A percentile compares a stretch with the other conserved stretches of the same genome.
These are phyloP conservation scores for Furnarius figulus DNA, from an alignment of 2,113 vertebrate genomes.

Conservation along the genomic window DNA sequence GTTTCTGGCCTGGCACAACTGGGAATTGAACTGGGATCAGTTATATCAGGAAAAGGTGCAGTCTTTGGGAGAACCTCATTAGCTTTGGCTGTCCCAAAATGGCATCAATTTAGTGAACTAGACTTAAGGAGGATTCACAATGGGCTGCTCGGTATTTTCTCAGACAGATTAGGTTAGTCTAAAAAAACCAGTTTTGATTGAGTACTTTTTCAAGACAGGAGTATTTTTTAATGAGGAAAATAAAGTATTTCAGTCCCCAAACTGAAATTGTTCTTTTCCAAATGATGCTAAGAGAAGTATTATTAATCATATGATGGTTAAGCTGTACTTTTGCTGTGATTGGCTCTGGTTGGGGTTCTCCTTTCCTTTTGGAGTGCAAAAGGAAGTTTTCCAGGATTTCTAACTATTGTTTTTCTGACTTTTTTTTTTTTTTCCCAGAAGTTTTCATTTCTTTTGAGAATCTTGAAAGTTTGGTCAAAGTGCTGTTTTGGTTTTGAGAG, in stretches of 20 bases:
- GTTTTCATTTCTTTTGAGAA: background rate
- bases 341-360: background rate
- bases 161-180: background rate
- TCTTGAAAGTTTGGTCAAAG: background rate
- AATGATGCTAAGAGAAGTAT: background rate
- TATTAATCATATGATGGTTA: background rate
- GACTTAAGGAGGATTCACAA: background rate
- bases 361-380: background rate
- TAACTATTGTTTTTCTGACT: background rate
- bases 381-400: background rate
- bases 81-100: background rate
- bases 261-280: background rate
- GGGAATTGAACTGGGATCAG: background rate
- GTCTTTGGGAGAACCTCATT: background rate
- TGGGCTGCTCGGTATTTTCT: background rate
- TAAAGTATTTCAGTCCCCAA: background rate
- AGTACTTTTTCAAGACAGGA: background rate
- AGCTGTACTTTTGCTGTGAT: background rate
- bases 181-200: background rate
- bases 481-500: background rate
- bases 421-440: background rate
- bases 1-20: background rate
- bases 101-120: background rate
- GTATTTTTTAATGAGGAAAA: background rate
- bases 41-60: background rate